Conservation (phyloP, 2,113 vertebrate species). For the Tetraodon nigroviridis region DNA sequence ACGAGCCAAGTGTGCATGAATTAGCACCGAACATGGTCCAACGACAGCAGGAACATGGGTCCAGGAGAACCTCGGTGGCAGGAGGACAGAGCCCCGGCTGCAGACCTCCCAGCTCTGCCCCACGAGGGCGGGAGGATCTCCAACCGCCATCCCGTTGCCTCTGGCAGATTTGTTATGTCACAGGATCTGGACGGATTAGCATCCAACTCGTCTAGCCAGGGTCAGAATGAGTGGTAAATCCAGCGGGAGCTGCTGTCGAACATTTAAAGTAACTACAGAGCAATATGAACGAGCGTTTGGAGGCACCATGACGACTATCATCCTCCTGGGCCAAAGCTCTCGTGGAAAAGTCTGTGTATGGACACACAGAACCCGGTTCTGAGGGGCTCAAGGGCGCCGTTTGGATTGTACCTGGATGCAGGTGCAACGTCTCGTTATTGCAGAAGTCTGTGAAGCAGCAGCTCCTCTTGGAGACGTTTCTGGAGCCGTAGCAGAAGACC, state of each 20-base stretch:
- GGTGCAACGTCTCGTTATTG: constrained; percentile 89
- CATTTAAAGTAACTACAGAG: constrained; percentile 12
- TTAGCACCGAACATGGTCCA: neutral
- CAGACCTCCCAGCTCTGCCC: constrained; percentile 1
- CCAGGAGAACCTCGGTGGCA: no score
- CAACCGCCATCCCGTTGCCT: constrained; percentile 41
- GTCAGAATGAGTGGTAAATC: constrained; percentile 59
- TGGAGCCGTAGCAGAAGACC: constrained; percentile 91
- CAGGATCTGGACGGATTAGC: constrained; percentile 70
- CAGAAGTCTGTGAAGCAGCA: constrained; percentile 98
- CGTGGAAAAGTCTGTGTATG: no score
- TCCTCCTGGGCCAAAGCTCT: neutral
- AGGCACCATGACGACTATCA: neutral
- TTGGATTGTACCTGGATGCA: constrained; percentile 75
- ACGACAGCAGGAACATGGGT: no score
- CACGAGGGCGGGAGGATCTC: constrained; percentile 43
- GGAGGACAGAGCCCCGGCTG: no score
- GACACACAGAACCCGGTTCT: no score
- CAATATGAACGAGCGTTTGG: constrained; percentile 11
- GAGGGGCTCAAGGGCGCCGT: neutral
- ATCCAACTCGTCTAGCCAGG: constrained; percentile 56
- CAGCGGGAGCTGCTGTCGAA: constrained; percentile 35
- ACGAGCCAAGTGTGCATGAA: neutral
- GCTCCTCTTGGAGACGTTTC: constrained; percentile 86
- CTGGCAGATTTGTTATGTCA: constrained; percentile 71